A percentile compares a stretch with the other conserved stretches of the same genome.
Evolutionary conservation across 2,797 vertebrate genomes (phyloP).

Genomic region (Coregonus ussuriensis): DNA sequence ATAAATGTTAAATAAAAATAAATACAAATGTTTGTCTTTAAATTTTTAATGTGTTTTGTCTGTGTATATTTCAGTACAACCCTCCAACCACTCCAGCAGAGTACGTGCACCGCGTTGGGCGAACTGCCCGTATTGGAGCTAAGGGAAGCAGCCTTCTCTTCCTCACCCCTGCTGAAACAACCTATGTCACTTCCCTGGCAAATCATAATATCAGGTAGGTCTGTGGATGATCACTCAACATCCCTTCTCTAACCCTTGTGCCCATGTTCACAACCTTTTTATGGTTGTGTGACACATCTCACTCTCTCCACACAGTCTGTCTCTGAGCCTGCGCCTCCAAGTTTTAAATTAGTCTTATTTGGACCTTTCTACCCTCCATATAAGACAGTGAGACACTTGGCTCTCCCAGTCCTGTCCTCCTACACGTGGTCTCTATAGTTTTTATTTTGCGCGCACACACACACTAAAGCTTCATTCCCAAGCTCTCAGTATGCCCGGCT

Average conservation of each 20-base stretch:
- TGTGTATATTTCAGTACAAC: slow-evolving; percentile 77
- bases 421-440: background rate
- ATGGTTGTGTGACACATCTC: background rate
- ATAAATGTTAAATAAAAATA: too few species aligned
- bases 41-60: background rate
- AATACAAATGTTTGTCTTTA: background rate
- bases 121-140: slow-evolving; percentile 90
- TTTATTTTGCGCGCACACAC: background rate
- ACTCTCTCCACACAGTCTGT: background rate
- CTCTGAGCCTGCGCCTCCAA: too few species aligned
- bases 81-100: slow-evolving; percentile 84
- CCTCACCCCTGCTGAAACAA: slow-evolving; percentile 88
- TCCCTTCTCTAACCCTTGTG: background rate
- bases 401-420: background rate
- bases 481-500: background rate
- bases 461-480: background rate
- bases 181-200: slow-evolving; percentile 86
- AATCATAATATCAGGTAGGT: slow-evolving; percentile 94
- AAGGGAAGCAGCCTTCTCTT: slow-evolving; percentile 89
- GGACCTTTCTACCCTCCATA: background rate
- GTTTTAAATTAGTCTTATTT: background rate
- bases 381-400: background rate
- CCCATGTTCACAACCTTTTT: background rate
- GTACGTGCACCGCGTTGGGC: slow-evolving; percentile 91
- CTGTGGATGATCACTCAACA: background rate